A percentile compares a stretch with the other conserved stretches of the same genome.
Evolutionary conservation across 30 jellyfish, hydroid and myxozoan genomes (phyloP).

Genomic region (Clytia hemisphaerica): DNA sequence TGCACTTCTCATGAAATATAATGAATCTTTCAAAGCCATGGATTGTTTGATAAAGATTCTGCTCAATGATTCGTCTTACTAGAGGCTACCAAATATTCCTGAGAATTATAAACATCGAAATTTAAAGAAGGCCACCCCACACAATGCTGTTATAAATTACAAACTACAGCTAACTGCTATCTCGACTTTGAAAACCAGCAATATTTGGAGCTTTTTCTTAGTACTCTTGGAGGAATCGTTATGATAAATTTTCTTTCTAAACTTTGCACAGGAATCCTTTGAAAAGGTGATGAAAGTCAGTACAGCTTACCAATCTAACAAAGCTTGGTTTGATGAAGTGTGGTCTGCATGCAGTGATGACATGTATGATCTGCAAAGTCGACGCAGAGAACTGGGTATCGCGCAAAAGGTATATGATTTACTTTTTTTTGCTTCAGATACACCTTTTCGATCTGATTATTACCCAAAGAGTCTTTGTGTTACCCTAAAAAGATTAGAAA

Average conservation of each 20-base stretch:
- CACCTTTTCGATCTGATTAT: background rate
- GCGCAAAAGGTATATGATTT: constrained; percentile 48
- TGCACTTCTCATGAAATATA: too few relatives aligned
- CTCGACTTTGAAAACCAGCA: too few relatives aligned
- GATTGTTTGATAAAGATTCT: too few relatives aligned
- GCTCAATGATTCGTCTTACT: background rate
- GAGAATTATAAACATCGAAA: too few relatives aligned
- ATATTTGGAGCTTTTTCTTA: too few relatives aligned
- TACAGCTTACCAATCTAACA: constrained; percentile 53
- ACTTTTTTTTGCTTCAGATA: background rate
- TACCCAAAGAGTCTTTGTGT: too few relatives aligned
- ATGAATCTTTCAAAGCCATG: too few relatives aligned
- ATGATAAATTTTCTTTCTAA: background rate
- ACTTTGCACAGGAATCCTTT: constrained; percentile 24
- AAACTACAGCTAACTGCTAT: too few relatives aligned
- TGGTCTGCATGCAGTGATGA: constrained; percentile 66
- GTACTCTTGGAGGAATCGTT: background rate
- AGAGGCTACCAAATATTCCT: too few relatives aligned
- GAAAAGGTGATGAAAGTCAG: constrained; percentile 54
- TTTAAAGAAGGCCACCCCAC: too few relatives aligned
- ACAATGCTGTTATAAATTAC: too few relatives aligned
- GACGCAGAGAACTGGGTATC: constrained; percentile 59
- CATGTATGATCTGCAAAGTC: constrained; percentile 44
- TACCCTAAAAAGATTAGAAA: too few relatives aligned
- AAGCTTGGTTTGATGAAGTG: constrained; percentile 55